Evolutionary conservation across 1,140 invertebrate species (phyloP), one percentile per base, ranked within the genome.

Genomic region (Drosophila ogumai): DNA sequence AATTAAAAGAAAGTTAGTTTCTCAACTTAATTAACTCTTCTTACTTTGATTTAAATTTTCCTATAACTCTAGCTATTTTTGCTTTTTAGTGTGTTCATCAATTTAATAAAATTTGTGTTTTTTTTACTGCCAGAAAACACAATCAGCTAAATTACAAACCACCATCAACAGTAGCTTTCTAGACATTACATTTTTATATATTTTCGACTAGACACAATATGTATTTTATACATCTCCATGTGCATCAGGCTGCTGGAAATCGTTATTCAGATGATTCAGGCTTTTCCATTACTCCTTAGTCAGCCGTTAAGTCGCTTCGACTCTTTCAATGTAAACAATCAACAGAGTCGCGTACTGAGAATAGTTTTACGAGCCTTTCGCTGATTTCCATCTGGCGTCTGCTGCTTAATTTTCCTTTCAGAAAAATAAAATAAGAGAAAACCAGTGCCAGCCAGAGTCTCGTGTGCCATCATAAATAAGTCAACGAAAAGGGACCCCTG

Each of bases 391-490:
- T 72, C 68, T 71, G 68, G 67, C 69, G 69, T 73, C 54, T 73
- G 69, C 66, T 47, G 38, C 31, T 66, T 44, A 54, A 54, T 66
- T 69, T 66, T 43, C 25, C 22, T 44, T 38, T 40, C 31, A 8
- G 19, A 52, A 52, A 43, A 34, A 19, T 7, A 9, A 46, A 22
- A 28, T 19, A 19, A 63, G 52, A 58, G 17, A 17, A 61, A 65
- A 43, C 25, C 17, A 10, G 17, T 22, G 15, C 40, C 55, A 25
- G 57, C 13, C n/a, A 22, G 25, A 54, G 66, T 54, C 63, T 57
- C 63, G 75, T 40, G 57, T 82, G 74, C 60, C 40, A 71, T 69
- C 84, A 88, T 88, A 87, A 87, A 87, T 87, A 87, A 88, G 82
- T 88, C 82, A 80, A 77, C 75, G 64, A 47, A 73, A 79, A 73